phyloP scores from a whole-genome alignment of 1,140 invertebrate genomes.

The Drosophila bocqueti region DNA sequence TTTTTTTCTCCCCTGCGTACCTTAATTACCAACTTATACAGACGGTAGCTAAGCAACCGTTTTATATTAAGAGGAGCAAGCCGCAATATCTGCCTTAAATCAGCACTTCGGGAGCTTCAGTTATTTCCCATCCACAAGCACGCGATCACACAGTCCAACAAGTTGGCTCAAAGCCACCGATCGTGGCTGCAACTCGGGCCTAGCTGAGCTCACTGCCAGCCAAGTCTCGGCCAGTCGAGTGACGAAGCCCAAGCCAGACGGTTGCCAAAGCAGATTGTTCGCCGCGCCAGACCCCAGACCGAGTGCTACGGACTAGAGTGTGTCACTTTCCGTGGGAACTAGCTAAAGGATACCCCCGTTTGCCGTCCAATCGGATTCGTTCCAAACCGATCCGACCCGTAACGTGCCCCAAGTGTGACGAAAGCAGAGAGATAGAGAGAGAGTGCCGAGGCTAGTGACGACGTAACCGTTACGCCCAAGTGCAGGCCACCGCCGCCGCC shows the following conservation, averaged over 20 bases:
- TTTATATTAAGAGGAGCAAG: conserved; percentile 8
- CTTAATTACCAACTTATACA: not conserved
- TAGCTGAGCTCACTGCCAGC: conserved; percentile 40
- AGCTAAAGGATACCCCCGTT: conserved; percentile 19
- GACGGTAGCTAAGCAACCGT: conserved; percentile 1
- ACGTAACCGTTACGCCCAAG: conserved; percentile 79
- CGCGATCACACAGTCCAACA: conserved; percentile 53
- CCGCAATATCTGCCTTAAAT: conserved; percentile 9
- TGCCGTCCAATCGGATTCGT: not conserved
- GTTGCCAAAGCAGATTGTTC: conserved; percentile 36
- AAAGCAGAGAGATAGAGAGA: conserved; percentile 35
- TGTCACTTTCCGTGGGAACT: conserved; percentile 23
- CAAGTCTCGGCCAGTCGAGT: conserved; percentile 52
- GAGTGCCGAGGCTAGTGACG: conserved; percentile 31
- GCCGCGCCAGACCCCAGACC: not conserved
- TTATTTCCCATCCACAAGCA: conserved; percentile 22
- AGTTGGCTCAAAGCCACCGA: conserved; percentile 43
- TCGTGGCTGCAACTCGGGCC: conserved; percentile 23
- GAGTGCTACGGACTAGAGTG: conserved; percentile 10
- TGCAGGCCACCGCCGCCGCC: conserved; percentile 57
- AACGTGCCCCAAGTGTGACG: conserved; percentile 24
- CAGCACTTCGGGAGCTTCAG: conserved; percentile 8
- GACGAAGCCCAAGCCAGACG: conserved; percentile 59
- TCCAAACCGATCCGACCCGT: conserved; percentile 4
- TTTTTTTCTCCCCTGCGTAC: not conserved